phyloP scores from a whole-genome alignment of 2,113 vertebrate genomes.

The Turnix velox region DNA sequence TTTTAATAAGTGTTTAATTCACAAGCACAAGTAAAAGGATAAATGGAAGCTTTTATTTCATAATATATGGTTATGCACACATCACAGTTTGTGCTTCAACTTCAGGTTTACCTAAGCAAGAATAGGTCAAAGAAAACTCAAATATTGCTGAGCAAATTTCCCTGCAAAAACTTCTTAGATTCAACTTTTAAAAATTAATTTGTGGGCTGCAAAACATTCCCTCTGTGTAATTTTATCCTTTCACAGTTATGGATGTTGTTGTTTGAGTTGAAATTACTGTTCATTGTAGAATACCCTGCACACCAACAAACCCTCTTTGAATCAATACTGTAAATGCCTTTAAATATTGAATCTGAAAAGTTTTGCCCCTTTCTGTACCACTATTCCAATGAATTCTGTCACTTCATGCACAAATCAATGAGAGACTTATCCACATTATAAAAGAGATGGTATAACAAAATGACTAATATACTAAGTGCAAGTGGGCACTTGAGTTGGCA shows the following conservation, averaged over 20 bases:
- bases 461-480: neutral
- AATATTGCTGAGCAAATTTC: neutral
- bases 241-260: neutral
- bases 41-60: neutral
- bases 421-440: neutral
- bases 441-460: neutral
- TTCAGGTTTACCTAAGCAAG: neutral
- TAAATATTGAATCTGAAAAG: neutral
- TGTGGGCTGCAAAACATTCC: neutral
- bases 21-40: neutral
- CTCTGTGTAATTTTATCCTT: neutral
- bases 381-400: slow-evolving; percentile 26
- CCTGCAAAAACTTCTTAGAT: neutral
- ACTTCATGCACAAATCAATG: neutral
- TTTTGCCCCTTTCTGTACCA: neutral
- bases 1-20: slow-evolving; percentile 29
- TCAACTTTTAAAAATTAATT: neutral
- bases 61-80: neutral
- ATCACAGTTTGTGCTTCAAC: neutral
- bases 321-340: neutral
- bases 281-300: neutral
- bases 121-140: neutral
- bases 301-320: neutral
- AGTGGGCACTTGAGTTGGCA: neutral
- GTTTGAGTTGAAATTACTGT: neutral